Evolutionary conservation across 1,140 invertebrate species (phyloP), one percentile per base, ranked within the genome.

Genomic region (Tetragonula clypearis): DNA sequence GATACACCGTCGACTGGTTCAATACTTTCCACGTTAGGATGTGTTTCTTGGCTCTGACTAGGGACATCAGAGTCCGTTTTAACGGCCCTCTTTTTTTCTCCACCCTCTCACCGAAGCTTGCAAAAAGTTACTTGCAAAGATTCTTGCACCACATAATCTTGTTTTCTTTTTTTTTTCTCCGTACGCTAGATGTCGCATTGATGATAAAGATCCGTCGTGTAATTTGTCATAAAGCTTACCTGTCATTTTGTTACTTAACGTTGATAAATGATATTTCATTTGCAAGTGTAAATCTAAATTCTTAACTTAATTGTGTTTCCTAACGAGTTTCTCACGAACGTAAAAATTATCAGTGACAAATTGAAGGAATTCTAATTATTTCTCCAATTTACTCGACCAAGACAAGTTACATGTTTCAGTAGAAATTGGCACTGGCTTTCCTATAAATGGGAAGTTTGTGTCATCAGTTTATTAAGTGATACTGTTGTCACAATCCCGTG

Each of bases 21-120:
- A 35, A 72, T 80, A 72, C 66, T 72, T 80, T 80, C 79, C 68
- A 72, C 79, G 68, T 80, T 80, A 80, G 79, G 79, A 58, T 41
- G 72, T 55, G 55, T 49, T 72, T 80, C 79, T 58, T 12, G 35
- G 55, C 55, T 72, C 35, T 49, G 41, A 11, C 41, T 62, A 62
- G 60, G 12, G 11, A 14, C n/a, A 72, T 23, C 60, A 35, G 26
- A 41, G 66, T 60, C 23, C 68, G 55, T 72, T 80, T 72, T 49
- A 80, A 60, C 66, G 35, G 79, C 30, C 17, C 53, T 55, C 23
- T 80, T 72, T 58, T 56, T 80, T 60, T 6, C 21, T 15, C 41
- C 41, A 21, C 8, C n/a, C 69, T 49, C 23, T 12, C 12, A n/a
- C 65, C 26, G 15, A 66, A 26, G 4, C 26, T 62, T 23, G n/a